phyloP scores from a whole-genome alignment of 2,888 invertebrate species.

The Molanna angustata region DNA sequence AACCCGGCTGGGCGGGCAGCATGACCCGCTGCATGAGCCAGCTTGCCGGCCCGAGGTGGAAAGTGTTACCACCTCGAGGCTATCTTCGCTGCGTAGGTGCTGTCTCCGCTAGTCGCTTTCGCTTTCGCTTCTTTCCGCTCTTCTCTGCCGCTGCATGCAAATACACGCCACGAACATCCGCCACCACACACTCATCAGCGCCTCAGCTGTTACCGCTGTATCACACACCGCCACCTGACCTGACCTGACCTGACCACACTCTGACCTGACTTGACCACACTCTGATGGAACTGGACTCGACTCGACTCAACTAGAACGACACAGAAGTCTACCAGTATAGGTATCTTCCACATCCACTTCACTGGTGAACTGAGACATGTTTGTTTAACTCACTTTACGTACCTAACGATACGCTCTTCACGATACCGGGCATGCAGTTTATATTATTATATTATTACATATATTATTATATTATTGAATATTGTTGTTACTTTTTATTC shows the following conservation, averaged over 20 bases:
- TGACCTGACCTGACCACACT: too few relatives aligned
- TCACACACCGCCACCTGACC: too few relatives aligned
- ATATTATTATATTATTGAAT: constrained; percentile 9
- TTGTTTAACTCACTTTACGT: too few relatives aligned
- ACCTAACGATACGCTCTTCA: constrained; percentile 5
- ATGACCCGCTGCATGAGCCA: constrained; percentile 41
- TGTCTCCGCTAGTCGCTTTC: constrained; percentile 36
- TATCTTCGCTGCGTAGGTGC: constrained; percentile 40
- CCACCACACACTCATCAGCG: constrained; percentile 12
- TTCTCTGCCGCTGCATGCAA: constrained; percentile 40
- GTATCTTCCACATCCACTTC: too few relatives aligned
- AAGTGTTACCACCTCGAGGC: constrained; percentile 7
- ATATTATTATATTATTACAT: constrained; percentile 27
- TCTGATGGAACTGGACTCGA: too few relatives aligned
- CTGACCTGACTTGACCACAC: too few relatives aligned
- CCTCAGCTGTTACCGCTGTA: constrained; percentile 7
- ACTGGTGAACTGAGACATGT: too few relatives aligned
- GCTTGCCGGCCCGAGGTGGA: constrained; percentile 4
- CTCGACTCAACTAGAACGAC: too few relatives aligned
- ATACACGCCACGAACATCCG: constrained; percentile 29
- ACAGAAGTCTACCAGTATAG: too few relatives aligned
- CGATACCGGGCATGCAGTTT: constrained; percentile 37
- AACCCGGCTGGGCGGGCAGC: constrained; percentile 66
- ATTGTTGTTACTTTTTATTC: too few relatives aligned
- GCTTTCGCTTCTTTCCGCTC: constrained; percentile 28